These are phyloP conservation scores for Gryon sp. DNA, from an alignment of 1,140 invertebrate species.

Conservation along the genomic window DNA sequence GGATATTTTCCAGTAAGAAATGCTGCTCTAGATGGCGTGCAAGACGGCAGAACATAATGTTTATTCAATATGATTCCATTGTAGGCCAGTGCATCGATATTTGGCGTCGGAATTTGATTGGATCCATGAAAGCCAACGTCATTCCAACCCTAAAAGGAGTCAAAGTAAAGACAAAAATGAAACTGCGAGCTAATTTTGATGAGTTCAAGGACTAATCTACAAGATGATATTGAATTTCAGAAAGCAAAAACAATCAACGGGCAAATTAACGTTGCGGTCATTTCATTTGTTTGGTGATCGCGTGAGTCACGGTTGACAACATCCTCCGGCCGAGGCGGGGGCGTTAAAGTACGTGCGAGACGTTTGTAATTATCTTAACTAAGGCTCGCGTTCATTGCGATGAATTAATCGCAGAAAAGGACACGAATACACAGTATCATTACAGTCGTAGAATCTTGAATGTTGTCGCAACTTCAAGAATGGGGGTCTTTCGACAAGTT, in stretches of 20 bases:
- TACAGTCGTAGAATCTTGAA: no score
- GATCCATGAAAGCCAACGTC: constrained; percentile 88
- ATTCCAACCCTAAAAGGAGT: constrained; percentile 84
- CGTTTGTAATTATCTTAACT: constrained; percentile 76
- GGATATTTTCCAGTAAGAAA: constrained; percentile 80
- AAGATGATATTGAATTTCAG: constrained; percentile 36
- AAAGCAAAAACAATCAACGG: constrained; percentile 39
- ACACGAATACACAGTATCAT: constrained; percentile 16
- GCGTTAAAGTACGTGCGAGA: constrained; percentile 71
- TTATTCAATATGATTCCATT: constrained; percentile 68
- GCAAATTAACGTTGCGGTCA: constrained; percentile 50
- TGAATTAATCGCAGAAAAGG: constrained; percentile 65
- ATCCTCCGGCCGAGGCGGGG: constrained; percentile 69
- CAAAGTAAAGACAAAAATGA: no score
- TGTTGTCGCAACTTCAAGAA: no score
- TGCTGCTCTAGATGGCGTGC: constrained; percentile 82
- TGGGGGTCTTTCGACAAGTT: no score
- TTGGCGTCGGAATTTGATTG: constrained; percentile 85
- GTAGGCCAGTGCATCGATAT: constrained; percentile 83
- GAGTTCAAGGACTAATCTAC: no score
- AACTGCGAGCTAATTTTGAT: no score
- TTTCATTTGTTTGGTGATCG: constrained; percentile 67
- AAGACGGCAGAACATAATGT: constrained; percentile 82
- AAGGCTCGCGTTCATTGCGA: constrained; percentile 69
- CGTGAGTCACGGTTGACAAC: constrained; percentile 61